Conservation (phyloP, 2,888 invertebrate genomes). For the Boloria euphrosyne region DNA sequence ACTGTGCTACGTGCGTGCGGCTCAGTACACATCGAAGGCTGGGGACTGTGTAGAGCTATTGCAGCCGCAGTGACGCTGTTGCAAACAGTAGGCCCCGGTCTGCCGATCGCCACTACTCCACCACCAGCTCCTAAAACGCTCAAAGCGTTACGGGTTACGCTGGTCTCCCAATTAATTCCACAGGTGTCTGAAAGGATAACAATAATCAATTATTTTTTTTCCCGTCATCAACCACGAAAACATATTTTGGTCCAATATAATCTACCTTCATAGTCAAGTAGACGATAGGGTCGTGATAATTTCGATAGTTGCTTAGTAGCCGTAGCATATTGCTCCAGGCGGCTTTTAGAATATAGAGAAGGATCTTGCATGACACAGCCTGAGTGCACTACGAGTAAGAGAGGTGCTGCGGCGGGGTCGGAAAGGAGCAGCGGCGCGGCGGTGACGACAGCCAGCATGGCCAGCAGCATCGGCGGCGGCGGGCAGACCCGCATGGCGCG, state of each 20-base stretch:
- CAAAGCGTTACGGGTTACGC: constrained; percentile 50
- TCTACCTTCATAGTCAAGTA: constrained; percentile 51
- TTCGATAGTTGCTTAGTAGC: constrained; percentile 27
- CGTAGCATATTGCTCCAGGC: constrained; percentile 32
- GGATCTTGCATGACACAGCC: constrained; percentile 49
- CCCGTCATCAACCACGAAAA: background rate
- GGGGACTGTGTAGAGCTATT: constrained; percentile 41
- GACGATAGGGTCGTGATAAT: constrained; percentile 39
- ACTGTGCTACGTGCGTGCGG: constrained; percentile 49
- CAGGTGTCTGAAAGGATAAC: constrained; percentile 57
- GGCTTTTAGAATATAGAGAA: constrained; percentile 40
- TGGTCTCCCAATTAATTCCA: constrained; percentile 53
- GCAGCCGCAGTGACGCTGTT: constrained; percentile 50
- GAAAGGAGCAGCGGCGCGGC: constrained; percentile 51
- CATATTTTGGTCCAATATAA: background rate
- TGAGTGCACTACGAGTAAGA: constrained; percentile 58
- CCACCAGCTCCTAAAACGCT: constrained; percentile 50
- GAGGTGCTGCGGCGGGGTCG: constrained; percentile 39
- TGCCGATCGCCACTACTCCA: constrained; percentile 47
- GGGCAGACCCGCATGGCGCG: constrained; percentile 60
- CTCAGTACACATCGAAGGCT: constrained; percentile 46
- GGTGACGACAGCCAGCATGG: constrained; percentile 46
- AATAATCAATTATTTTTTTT: background rate
- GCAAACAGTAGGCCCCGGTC: constrained; percentile 49
- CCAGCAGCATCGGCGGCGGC: constrained; percentile 46